These are phyloP conservation scores for Gulo gulo DNA, from an alignment of 2,113 vertebrate genomes.

Conservation along the genomic window DNA sequence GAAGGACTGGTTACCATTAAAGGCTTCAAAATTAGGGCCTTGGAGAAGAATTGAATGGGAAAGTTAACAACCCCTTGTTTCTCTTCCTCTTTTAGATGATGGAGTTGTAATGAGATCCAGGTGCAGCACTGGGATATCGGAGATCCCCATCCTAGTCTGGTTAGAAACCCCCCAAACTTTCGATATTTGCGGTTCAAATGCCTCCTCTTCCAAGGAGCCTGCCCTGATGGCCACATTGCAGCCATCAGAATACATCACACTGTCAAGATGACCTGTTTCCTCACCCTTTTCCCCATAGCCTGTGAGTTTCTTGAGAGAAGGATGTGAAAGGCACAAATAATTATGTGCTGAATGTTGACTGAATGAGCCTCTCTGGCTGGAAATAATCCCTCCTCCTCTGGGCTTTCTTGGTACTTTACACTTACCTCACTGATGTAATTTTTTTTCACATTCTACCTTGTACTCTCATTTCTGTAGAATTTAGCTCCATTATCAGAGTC, in stretches of 20 bases:
- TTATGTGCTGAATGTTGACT: neutral
- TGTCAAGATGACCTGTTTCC: neutral
- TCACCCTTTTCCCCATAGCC: neutral
- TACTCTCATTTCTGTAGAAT: conserved; percentile 20
- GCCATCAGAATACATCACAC: conserved; percentile 17
- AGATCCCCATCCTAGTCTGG: neutral
- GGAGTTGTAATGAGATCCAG: conserved; percentile 57
- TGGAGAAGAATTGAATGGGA: conserved; percentile 31
- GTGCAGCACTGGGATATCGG: neutral
- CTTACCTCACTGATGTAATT: neutral
- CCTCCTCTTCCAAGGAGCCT: conserved; percentile 31
- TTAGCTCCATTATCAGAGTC: conserved; percentile 9
- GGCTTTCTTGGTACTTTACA: neutral
- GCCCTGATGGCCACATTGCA: neutral
- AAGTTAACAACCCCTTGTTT: conserved; percentile 31
- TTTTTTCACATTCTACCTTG: conserved; percentile 23
- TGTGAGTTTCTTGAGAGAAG: conserved; percentile 22
- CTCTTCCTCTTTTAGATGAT: neutral
- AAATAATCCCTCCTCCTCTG: neutral
- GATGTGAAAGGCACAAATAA: neutral
- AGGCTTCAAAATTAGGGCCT: conserved; percentile 50
- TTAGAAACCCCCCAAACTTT: neutral
- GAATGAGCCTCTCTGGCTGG: neutral
- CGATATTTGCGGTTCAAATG: neutral
- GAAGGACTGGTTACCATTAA: conserved; percentile 71